Evolutionary conservation across 2,797 vertebrate species (phyloP).

Genomic region (Choloepus didactylus): DNA sequence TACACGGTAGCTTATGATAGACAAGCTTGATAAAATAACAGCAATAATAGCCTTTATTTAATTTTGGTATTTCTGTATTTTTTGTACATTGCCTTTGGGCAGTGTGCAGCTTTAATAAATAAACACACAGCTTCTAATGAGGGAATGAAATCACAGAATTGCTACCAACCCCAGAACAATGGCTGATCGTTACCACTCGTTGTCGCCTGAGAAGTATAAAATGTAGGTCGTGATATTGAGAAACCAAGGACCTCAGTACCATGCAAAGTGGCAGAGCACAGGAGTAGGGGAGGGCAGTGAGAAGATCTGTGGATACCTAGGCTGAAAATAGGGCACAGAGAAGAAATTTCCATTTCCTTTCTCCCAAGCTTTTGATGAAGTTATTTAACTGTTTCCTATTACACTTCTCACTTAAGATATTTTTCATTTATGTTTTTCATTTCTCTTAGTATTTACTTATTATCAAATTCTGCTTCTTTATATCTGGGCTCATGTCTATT

Average conservation of each 20-base stretch:
- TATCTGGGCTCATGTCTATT: neutral
- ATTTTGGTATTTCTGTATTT: constrained; percentile 81
- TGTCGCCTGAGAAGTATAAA: constrained; percentile 17
- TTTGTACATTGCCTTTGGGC: constrained; percentile 81
- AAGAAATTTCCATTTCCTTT: constrained; percentile 41
- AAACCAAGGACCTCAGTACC: neutral
- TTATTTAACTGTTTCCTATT: constrained; percentile 10
- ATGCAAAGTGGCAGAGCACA: neutral
- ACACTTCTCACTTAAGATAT: neutral
- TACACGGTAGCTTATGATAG: constrained; percentile 67
- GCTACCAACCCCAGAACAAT: constrained; percentile 71
- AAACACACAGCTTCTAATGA: constrained; percentile 82
- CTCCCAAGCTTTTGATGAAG: neutral
- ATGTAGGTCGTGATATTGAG: constrained; percentile 54
- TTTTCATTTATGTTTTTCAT: neutral
- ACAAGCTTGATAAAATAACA: constrained; percentile 80
- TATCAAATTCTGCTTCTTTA: neutral
- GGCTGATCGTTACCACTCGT: neutral
- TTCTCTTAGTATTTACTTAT: neutral
- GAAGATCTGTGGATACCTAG: neutral
- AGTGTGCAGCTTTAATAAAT: constrained; percentile 83
- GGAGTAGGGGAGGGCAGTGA: too few relatives aligned
- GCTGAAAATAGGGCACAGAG: neutral
- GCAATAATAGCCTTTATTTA: constrained; percentile 84
- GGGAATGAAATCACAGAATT: constrained; percentile 79